Conservation (phyloP, 2,888 invertebrate genomes). For the Allophyes oxyacanthae region DNA sequence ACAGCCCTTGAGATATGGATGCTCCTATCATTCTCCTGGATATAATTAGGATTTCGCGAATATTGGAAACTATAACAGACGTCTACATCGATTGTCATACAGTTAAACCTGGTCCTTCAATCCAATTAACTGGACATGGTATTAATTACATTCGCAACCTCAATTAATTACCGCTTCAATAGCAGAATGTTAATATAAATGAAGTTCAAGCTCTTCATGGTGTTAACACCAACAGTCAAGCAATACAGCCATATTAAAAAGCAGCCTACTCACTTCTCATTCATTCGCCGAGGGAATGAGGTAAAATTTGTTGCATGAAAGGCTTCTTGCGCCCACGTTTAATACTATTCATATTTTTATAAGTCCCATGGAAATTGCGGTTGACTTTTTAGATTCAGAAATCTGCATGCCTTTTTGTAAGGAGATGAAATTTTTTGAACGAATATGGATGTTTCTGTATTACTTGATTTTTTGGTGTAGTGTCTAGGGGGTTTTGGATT, state of each 20-base stretch:
- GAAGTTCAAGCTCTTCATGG: conserved; percentile 6
- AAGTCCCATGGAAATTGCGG: conserved; percentile 55
- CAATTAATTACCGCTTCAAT: not conserved
- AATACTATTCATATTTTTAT: conserved; percentile 63
- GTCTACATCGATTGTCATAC: no score
- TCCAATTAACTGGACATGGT: not conserved
- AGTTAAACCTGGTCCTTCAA: no score
- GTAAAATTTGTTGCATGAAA: conserved; percentile 62
- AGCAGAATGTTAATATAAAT: not conserved
- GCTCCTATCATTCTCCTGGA: no score
- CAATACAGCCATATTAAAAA: conserved; percentile 40
- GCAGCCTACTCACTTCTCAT: conserved; percentile 51
- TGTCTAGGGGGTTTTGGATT: not conserved
- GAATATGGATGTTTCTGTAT: conserved; percentile 17
- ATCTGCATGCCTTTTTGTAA: conserved; percentile 35
- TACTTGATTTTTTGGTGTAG: conserved; percentile 5
- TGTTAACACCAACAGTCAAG: conserved; percentile 38
- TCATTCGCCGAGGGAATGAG: conserved; percentile 62
- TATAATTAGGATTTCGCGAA: conserved; percentile 14
- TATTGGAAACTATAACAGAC: no score
- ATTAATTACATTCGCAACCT: not conserved
- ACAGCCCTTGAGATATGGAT: no score
- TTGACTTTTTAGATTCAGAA: conserved; percentile 50
- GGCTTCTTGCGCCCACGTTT: conserved; percentile 55
- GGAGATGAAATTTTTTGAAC: conserved; percentile 32